Base-by-base conservation (phyloP, 1,140 invertebrate genomes). In the Megalonaias nervosa region DNA sequence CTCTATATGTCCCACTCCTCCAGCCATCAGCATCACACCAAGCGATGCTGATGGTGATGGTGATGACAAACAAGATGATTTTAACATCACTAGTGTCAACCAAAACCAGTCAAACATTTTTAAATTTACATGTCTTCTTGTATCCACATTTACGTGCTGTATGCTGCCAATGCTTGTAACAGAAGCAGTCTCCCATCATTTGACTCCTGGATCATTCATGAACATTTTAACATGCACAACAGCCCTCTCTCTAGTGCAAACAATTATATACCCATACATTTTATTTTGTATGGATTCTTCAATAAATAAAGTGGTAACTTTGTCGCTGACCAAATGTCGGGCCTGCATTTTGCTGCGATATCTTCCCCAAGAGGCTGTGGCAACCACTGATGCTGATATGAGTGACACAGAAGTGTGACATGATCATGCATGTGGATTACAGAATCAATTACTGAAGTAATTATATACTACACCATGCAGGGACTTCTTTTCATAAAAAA, bases 251-350 rank as follows among this genome's bases (percentile, higher is more conserved):
- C 80, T 77, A 17, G 66, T 87, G 11, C 86, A 88, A 75, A 88
- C 86, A 17, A 82, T 88, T 71, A 85, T 88, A 68, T 88, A 84
- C 74, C 87, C 87, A 11, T 85, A 87, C 62, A 81, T 88, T 14
- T 74, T 89, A 48, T 80, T 85, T 57, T 85, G 84, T 75, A 83
- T 84, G 71, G 86, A 88, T 59, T 71, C 69, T 16, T 69, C 71
- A 31, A 80, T 87, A 26, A 79, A 85, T 72, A 78, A 80, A 59
- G 82, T 84, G 9, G 82, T 87, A 0, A 76, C 81, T 19, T 79
- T 81, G 48, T 75, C 87, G 17, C 81, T 84, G n/a, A 67, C 67
- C 3, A 68, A 65, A 38, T 66, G 76, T 21, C 79, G 82, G 56
- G 66, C 38, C 15, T 73, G 75, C 23, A 56, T 82, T 5, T 69